Evolutionary conservation across 2,797 vertebrate species (phyloP), one percentile per base, ranked within the genome.

Genomic region (Peromyscus eremicus): DNA sequence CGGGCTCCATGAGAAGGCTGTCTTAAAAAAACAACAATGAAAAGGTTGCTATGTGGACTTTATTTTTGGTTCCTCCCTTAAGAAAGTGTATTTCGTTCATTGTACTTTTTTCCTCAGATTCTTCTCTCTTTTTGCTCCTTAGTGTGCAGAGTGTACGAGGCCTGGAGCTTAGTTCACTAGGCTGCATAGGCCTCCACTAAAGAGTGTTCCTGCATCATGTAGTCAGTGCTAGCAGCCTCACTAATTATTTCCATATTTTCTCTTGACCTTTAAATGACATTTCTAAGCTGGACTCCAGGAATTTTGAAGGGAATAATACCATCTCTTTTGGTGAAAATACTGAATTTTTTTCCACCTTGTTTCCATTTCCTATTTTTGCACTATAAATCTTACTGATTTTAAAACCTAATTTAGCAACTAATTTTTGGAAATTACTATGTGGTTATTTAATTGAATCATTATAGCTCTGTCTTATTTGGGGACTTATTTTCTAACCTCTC

Each of bases 251-350:
- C 37, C 52, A 2, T 88, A 84, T 97, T 97, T 97, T 71, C 81
- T 92, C 57, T 93, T 96, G 95, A 95, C 96, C 80, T 97, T 97
- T 97, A 96, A 97, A 93, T 94, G 91, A 49, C 82, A 77, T 77
- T 96, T 94, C 93, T 95, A 73, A 89, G 55, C 3, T 32, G 93
- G 93, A 90, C 32, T 71, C 43, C 29, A 83, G 89, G 83, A 92
- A 73, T 83, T 85, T 89, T 93, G 89, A 87, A 49, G 88, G 12
- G 62, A 52, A 66, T 79, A 52, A 68, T 68, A 55, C 64, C 32
- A 37, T 92, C 37, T 94, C 37, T 64, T 62, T 68, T 66, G 70
- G 34, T 92, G 37, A 37, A 19, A 70, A 25, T 70, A 37, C 73
- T 94, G 52, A 91, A 64, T 92, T 93, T 71, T 83, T 25, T 29